Conservation (phyloP, 2,797 vertebrate species). For the Huso huso region DNA sequence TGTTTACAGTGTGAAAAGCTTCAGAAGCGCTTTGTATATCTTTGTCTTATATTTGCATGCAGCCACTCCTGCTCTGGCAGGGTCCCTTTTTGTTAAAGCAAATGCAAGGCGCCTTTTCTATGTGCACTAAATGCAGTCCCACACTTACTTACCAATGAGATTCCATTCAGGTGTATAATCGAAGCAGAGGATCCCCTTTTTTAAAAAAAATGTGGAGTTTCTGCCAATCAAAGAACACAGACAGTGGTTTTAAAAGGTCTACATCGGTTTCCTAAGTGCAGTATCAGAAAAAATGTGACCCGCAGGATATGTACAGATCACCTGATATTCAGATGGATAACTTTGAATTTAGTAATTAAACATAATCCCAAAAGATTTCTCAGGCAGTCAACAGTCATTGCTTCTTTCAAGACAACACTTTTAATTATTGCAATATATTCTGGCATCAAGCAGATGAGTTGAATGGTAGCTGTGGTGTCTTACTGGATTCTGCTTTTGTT, state of each 20-base stretch:
- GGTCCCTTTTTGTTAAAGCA: background rate
- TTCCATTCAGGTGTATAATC: conserved; percentile 46
- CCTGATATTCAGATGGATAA: too few species aligned
- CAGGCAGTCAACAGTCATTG: too few species aligned
- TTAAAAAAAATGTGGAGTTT: conserved; percentile 31
- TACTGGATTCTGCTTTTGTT: conserved; percentile 28
- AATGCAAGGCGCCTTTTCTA: background rate
- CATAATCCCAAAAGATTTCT: too few species aligned
- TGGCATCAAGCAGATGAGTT: background rate
- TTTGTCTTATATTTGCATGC: background rate
- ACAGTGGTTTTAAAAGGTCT: background rate
- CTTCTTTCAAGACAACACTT: too few species aligned
- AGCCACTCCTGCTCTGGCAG: background rate
- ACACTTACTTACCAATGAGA: conserved; percentile 41
- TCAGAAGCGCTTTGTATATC: too few species aligned
- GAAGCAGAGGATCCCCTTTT: conserved; percentile 48
- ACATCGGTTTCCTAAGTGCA: background rate
- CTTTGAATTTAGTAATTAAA: too few species aligned
- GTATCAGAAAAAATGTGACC: background rate
- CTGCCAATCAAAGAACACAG: conserved; percentile 10
- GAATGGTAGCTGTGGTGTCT: conserved; percentile 3
- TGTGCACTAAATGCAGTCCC: background rate
- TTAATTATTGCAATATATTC: too few species aligned
- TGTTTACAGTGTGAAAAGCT: too few species aligned
- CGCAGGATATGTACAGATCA: too few species aligned